phyloP scores from a whole-genome alignment of 2,797 vertebrate genomes.

The Orestias chungarensis region DNA sequence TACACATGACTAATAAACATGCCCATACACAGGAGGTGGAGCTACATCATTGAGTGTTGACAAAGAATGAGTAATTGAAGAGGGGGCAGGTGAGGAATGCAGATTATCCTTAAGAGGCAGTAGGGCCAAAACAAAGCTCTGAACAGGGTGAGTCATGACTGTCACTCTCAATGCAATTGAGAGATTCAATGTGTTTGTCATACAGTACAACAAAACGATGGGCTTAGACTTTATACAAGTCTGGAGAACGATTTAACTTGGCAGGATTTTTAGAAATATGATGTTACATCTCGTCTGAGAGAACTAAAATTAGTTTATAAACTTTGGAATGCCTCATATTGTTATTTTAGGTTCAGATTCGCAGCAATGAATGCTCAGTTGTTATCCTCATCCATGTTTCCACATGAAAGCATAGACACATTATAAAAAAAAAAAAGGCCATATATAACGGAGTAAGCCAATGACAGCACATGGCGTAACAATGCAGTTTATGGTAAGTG shows the following conservation, averaged over 20 bases:
- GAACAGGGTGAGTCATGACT: conserved; percentile 20
- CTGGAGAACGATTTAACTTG: conserved; percentile 12
- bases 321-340: not conserved
- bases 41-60: conserved; percentile 51
- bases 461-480: not conserved
- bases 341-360: not conserved
- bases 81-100: conserved; percentile 60
- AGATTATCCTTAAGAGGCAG: conserved; percentile 33
- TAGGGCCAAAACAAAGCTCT: conserved; percentile 32
- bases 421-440: not conserved
- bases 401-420: not conserved
- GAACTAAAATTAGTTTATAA: not conserved
- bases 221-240: not conserved
- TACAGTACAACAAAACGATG: conserved; percentile 7
- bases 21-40: conserved; percentile 63
- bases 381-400: not conserved
- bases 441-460: not conserved
- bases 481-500: not conserved
- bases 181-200: conserved; percentile 20
- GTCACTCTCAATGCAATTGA: conserved; percentile 24
- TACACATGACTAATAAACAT: conserved; percentile 69
- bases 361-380: not conserved
- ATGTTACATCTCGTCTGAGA: not conserved
- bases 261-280: conserved; percentile 2
- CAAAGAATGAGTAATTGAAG: conserved; percentile 41